Evolutionary conservation across 2,888 invertebrate genomes (phyloP), one percentile per base, ranked within the genome.

Genomic region (Nomada hirtipes): DNA sequence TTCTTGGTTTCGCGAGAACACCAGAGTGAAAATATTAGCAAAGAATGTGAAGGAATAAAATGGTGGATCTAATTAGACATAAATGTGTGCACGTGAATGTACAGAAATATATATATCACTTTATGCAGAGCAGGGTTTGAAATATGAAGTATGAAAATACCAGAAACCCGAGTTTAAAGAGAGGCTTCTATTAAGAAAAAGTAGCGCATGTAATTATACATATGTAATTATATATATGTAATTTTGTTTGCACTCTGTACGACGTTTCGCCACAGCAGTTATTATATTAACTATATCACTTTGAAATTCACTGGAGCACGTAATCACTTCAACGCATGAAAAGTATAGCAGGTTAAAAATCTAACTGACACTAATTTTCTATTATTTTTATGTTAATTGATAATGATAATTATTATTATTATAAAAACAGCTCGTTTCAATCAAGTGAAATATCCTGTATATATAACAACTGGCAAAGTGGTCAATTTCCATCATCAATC

Each of bases 221-320:
- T n/a, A n/a, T n/a, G n/a, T n/a, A n/a, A n/a, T n/a, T n/a, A n/a
- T n/a, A n/a, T n/a, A n/a, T n/a, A n/a, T n/a, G n/a, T n/a, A n/a
- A n/a, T n/a, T 7, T 18, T 64, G n/a, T 64, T 64, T 26, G 63
- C 63, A 44, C 42, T 61, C 42, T 42, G 63, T 20, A 64, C 4
- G 23, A 26, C 47, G 18, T 64, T 47, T 63, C 47, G 47, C 23
- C 15, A 23, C 23, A 11, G 23, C 20, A 50, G 36, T 36, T 36
- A 64, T 11, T 11, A 50, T 26, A 18, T 4, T 4, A 26, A 26
- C 47, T 4, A 26, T 10, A 26, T 64, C 7, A 18, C 0, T 18
- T 64, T 64, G 18, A 23, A 64, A 18, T 4, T 26, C 57, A 9
- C 18, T 13, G 18, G 47, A 23, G 2, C 47, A 9, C 23, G 1